Percentiles rank a stretch among this genome's conserved stretches.
Conservation (phyloP, 2,113 vertebrate species). For the Phyllopteryx taeniolatus region DNA sequence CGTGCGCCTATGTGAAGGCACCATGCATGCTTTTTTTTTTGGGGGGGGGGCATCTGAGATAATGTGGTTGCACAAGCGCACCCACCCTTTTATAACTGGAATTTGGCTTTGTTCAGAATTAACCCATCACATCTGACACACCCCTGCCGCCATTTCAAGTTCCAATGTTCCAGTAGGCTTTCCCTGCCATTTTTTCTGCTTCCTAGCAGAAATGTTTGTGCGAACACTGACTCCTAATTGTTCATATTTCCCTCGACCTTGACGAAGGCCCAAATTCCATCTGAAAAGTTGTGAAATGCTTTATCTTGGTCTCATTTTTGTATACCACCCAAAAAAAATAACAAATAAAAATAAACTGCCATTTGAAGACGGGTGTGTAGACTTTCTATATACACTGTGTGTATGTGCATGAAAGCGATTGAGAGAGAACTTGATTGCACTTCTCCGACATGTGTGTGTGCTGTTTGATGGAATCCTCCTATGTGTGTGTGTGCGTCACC, state of each 20-base stretch:
- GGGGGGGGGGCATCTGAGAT: too few relatives aligned
- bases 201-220: background rate
- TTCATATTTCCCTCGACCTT: background rate
- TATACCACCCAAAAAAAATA: background rate
- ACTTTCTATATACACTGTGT: constrained; percentile 4
- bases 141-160: background rate
- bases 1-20: too few relatives aligned
- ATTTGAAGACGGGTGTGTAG: background rate
- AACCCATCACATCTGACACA: background rate
- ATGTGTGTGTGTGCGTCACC: constrained; percentile 24
- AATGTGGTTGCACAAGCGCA: too few relatives aligned
- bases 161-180: background rate
- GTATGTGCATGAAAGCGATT: background rate
- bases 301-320: background rate
- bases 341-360: background rate
- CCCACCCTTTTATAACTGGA: background rate
- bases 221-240: background rate
- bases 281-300: background rate
- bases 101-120: background rate
- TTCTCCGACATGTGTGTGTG: constrained; percentile 23
- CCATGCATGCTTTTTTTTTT: too few relatives aligned
- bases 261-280: background rate
- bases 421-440: constrained; percentile 25
- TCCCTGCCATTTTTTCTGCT: too few relatives aligned
- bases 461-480: constrained; percentile 4